Evolutionary conservation across 2,113 vertebrate genomes (phyloP).

Genomic region (Mesembrinibis cayennensis): DNA sequence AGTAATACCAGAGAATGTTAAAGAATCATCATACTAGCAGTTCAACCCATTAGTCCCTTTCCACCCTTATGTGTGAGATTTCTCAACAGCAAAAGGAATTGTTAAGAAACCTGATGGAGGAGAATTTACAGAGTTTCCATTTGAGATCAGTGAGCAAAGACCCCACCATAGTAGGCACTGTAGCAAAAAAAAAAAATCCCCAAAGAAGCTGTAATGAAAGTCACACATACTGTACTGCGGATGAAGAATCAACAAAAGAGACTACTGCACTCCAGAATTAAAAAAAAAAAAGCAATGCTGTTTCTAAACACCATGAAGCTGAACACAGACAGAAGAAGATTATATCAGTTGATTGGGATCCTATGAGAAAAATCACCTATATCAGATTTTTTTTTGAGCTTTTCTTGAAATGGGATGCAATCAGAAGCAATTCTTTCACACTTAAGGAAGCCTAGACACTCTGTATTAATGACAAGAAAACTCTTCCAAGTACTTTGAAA

Average conservation of each 20-base stretch:
- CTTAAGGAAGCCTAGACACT: not conserved
- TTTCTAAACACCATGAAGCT: not conserved
- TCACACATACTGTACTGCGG: not conserved
- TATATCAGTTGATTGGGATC: not conserved
- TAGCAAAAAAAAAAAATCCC: not conserved
- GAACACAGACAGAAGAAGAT: not conserved
- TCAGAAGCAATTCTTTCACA: not conserved
- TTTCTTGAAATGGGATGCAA: not conserved
- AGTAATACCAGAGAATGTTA: not conserved
- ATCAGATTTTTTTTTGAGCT: not conserved
- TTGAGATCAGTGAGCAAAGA: not conserved
- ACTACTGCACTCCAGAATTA: not conserved
- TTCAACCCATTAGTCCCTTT: not conserved
- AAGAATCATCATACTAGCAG: not conserved
- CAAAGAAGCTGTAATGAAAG: not conserved
- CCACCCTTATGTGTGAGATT: not conserved
- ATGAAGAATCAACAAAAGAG: not conserved
- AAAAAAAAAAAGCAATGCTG: not conserved
- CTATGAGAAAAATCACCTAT: not conserved
- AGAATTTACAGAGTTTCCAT: not conserved
- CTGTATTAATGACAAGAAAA: not conserved
- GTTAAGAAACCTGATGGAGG: not conserved
- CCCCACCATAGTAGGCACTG: fast-evolving
- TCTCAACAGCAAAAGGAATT: not conserved
- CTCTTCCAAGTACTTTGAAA: not conserved